A percentile compares a stretch with the other conserved stretches of the same genome.
Conservation (phyloP, 1,140 invertebrate species). For the Tetramorium alpestre region DNA sequence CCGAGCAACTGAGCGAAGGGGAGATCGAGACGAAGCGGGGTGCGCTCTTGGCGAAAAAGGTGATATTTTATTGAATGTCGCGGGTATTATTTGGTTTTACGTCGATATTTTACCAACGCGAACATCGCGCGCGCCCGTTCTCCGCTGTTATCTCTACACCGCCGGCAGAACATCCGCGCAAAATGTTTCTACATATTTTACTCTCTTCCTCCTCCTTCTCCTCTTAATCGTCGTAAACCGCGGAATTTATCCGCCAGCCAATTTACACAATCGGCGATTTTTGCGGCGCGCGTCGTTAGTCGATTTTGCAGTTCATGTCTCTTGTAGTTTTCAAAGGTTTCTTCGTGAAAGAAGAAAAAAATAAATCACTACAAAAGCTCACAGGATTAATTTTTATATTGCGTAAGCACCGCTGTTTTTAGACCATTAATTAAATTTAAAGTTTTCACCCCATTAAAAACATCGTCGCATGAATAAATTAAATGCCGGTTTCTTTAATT, state of each 20-base stretch:
- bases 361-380: background rate
- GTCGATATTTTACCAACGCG: slow-evolving; percentile 32
- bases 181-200: slow-evolving; percentile 60
- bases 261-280: slow-evolving; percentile 9
- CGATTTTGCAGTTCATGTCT: background rate
- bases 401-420: background rate
- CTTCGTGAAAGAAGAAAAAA: background rate
- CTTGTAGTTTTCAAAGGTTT: background rate
- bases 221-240: slow-evolving; percentile 20
- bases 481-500: background rate
- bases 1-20: background rate
- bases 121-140: background rate
- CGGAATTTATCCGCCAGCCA: slow-evolving; percentile 33
- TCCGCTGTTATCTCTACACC: slow-evolving; percentile 17
- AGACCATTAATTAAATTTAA: slow-evolving; percentile 9
- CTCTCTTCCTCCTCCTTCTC: background rate
- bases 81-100: slow-evolving; percentile 51
- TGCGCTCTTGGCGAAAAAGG: slow-evolving; percentile 17
- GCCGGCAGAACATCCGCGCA: slow-evolving; percentile 9
- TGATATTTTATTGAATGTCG: slow-evolving; percentile 55
- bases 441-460: background rate
- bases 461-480: background rate
- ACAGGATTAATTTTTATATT: background rate
- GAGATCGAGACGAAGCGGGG: background rate
- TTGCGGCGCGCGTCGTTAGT: background rate